Evolutionary conservation across 1,140 invertebrate genomes (phyloP).

Genomic region (Bilobella aurantiaca): DNA sequence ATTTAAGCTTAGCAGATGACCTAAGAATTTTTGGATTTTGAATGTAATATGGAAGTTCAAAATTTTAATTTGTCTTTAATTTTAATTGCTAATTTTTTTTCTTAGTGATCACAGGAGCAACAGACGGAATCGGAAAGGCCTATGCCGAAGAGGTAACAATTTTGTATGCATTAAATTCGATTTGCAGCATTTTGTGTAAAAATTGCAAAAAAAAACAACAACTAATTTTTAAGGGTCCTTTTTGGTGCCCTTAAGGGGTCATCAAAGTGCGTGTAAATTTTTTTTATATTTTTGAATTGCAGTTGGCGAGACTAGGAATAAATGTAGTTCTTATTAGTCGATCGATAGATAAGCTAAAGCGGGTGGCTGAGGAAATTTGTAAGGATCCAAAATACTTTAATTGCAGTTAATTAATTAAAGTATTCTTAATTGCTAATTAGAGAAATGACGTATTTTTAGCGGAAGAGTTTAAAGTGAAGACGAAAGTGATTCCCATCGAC

Average conservation of each 20-base stretch:
- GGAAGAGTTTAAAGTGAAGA: slow-evolving; percentile 61
- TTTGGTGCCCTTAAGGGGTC: too few relatives aligned
- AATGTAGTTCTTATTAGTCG: slow-evolving; percentile 82
- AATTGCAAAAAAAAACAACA: background rate
- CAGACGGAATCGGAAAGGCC: slow-evolving; percentile 85
- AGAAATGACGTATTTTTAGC: slow-evolving; percentile 43
- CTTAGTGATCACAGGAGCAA: slow-evolving; percentile 76
- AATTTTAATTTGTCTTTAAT: background rate
- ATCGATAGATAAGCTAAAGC: slow-evolving; percentile 65
- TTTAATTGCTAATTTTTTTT: slow-evolving; percentile 29
- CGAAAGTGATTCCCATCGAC: slow-evolving; percentile 71
- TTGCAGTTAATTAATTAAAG: slow-evolving; percentile 6
- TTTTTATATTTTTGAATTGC: slow-evolving; percentile 33
- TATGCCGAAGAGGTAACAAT: slow-evolving; percentile 59
- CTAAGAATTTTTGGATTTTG: background rate
- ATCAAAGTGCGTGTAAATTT: too few relatives aligned
- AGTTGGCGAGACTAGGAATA: slow-evolving; percentile 70
- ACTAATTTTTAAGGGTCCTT: too few relatives aligned
- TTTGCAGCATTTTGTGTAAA: background rate
- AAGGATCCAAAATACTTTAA: slow-evolving; percentile 26
- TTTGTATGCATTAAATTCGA: background rate
- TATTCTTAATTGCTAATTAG: background rate
- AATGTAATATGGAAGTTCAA: background rate
- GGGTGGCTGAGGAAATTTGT: slow-evolving; percentile 71
- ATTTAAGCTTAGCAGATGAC: background rate